Evolutionary conservation across 2,797 vertebrate genomes (phyloP).

Genomic region (Pyrocephalus nanus): DNA sequence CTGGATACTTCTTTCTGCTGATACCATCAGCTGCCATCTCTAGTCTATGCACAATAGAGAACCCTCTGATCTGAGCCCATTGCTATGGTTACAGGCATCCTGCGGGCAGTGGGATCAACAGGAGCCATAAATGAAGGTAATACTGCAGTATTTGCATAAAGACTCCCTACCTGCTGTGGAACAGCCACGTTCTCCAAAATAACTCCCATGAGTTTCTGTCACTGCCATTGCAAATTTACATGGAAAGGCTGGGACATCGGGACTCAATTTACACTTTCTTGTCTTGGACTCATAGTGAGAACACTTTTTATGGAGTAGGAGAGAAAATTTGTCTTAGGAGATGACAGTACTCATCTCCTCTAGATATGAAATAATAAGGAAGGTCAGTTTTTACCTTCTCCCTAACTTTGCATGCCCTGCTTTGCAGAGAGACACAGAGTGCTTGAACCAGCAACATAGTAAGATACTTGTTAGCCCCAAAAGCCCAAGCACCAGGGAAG

Average conservation of each 20-base stretch:
- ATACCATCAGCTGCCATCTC: conserved; percentile 27
- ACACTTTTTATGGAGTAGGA: background rate
- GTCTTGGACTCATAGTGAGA: background rate
- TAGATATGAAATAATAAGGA: background rate
- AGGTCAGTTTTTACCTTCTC: background rate
- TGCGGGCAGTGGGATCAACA: conserved; percentile 36
- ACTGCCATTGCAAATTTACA: background rate
- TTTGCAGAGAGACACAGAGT: background rate
- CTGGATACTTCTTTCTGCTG: conserved; percentile 17
- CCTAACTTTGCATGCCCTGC: background rate
- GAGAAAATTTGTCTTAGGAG: conserved; percentile 12
- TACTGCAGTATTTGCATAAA: conserved; percentile 35
- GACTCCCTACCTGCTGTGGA: conserved; percentile 35
- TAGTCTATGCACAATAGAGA: conserved; percentile 2
- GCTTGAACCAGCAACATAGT: background rate
- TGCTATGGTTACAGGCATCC: conserved; percentile 56
- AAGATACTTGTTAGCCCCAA: conserved; percentile 26
- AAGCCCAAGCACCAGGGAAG: background rate
- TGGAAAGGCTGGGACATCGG: background rate
- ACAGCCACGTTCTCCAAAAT: background rate
- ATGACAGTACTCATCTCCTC: background rate
- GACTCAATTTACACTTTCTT: conserved; percentile 5
- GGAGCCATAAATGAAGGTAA: conserved; percentile 38
- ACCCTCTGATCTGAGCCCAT: conserved; percentile 16
- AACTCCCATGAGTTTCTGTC: conserved; percentile 15